Evolutionary conservation across 2,888 invertebrate species (phyloP).

Genomic region (Eupeodes latifasciatus): DNA sequence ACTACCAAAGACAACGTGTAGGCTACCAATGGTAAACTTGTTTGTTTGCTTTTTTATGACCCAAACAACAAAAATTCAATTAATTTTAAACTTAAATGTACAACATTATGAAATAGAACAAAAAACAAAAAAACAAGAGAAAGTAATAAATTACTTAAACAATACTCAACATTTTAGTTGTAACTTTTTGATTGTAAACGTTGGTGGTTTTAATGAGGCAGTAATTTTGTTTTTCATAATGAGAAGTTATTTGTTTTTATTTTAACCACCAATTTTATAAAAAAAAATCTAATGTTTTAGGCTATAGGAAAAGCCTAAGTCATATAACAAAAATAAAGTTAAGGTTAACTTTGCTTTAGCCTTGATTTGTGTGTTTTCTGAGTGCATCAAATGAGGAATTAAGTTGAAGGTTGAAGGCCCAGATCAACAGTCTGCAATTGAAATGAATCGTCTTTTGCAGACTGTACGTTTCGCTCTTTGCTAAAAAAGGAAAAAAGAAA

Average conservation of each 20-base stretch:
- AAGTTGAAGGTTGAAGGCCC: not conserved
- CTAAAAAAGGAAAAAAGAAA: no score
- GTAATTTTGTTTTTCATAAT: not conserved
- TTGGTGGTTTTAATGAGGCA: not conserved
- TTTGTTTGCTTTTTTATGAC: no score
- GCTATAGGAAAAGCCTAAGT: not conserved
- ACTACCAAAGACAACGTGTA: conserved; percentile 36
- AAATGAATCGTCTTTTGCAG: not conserved
- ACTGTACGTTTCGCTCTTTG: not conserved
- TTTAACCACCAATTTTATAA: conserved; percentile 6
- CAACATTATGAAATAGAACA: conserved; percentile 45
- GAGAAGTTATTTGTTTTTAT: not conserved
- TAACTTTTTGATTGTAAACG: conserved; percentile 25
- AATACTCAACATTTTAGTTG: conserved; percentile 13
- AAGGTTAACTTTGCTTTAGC: not conserved
- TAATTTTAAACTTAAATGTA: conserved; percentile 51
- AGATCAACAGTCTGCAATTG: not conserved
- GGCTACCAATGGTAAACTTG: conserved; percentile 36
- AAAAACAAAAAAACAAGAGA: conserved; percentile 55
- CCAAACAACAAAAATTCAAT: no score
- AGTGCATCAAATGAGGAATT: not conserved
- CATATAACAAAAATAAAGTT: not conserved
- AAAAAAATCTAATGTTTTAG: not conserved
- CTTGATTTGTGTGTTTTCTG: not conserved
- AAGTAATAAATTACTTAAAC: conserved; percentile 66